A percentile compares a stretch with the other conserved stretches of the same genome.
phyloP scores from a whole-genome alignment of 1,140 invertebrate species.

The Paraescarpia echinospica region DNA sequence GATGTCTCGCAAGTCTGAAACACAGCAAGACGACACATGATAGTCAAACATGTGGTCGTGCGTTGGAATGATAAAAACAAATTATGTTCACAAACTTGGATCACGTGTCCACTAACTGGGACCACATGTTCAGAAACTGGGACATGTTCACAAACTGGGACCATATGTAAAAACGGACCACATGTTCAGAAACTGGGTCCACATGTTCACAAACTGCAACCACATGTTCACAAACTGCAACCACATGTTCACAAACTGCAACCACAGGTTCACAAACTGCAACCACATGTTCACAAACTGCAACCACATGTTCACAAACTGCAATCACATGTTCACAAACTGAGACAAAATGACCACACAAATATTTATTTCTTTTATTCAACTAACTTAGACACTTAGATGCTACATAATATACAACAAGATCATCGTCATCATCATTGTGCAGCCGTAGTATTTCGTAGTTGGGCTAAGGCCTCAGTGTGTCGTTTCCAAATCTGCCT shows the following conservation, averaged over 20 bases:
- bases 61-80: neutral
- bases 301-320: neutral
- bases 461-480: too few relatives aligned
- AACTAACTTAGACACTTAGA: too few relatives aligned
- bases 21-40: neutral
- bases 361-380: too few relatives aligned
- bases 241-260: too few relatives aligned
- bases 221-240: too few relatives aligned
- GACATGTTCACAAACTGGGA: too few relatives aligned
- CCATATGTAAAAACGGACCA: neutral
- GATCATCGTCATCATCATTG: too few relatives aligned
- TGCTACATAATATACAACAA: too few relatives aligned
- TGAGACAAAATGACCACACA: neutral
- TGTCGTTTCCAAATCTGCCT: too few relatives aligned
- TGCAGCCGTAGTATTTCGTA: too few relatives aligned
- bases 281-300: too few relatives aligned
- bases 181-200: neutral
- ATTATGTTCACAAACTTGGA: neutral
- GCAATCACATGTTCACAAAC: neutral
- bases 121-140: neutral
- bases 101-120: neutral
- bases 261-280: too few relatives aligned
- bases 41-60: neutral
- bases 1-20: constrained; percentile 70
- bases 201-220: neutral